Evolutionary conservation across 2,888 invertebrate species (phyloP).

Genomic region (Sthenelais limicola): DNA sequence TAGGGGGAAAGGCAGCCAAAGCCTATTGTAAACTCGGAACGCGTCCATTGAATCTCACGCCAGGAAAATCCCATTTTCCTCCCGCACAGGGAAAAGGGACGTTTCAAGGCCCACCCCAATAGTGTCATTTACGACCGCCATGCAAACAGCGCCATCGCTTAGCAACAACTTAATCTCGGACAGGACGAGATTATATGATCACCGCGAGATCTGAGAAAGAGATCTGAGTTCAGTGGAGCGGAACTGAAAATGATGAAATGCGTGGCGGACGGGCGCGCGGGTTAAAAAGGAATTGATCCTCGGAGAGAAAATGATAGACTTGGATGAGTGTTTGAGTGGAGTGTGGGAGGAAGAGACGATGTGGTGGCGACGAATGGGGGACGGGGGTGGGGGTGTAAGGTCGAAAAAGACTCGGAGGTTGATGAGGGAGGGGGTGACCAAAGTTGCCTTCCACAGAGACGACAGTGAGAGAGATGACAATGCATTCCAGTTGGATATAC

Average conservation of each 20-base stretch:
- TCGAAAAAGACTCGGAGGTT: too few relatives aligned
- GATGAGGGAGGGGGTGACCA: too few relatives aligned
- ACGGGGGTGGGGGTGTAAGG: too few relatives aligned
- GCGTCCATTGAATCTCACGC: not conserved
- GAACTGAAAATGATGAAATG: constrained; percentile 12
- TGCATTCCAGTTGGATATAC: too few relatives aligned
- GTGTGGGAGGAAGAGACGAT: not conserved
- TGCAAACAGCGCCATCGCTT: not conserved
- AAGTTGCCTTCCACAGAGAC: too few relatives aligned
- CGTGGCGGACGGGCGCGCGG: constrained; percentile 6
- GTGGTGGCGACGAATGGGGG: constrained; percentile 7
- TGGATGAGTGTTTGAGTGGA: not conserved
- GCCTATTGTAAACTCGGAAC: not conserved
- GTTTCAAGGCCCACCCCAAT: not conserved
- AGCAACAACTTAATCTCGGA: not conserved
- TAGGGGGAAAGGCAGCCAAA: not conserved
- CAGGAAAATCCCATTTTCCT: too few relatives aligned
- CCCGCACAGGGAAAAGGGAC: too few relatives aligned
- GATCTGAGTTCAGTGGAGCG: not conserved
- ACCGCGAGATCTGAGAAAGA: constrained; percentile 19
- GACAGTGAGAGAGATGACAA: too few relatives aligned
- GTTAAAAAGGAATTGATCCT: not conserved
- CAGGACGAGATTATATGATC: constrained; percentile 28
- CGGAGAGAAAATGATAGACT: not conserved
- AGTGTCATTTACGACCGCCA: not conserved